These are phyloP conservation scores for Ariopsis seemanni DNA, from an alignment of 2,113 vertebrate genomes.

Conservation along the genomic window DNA sequence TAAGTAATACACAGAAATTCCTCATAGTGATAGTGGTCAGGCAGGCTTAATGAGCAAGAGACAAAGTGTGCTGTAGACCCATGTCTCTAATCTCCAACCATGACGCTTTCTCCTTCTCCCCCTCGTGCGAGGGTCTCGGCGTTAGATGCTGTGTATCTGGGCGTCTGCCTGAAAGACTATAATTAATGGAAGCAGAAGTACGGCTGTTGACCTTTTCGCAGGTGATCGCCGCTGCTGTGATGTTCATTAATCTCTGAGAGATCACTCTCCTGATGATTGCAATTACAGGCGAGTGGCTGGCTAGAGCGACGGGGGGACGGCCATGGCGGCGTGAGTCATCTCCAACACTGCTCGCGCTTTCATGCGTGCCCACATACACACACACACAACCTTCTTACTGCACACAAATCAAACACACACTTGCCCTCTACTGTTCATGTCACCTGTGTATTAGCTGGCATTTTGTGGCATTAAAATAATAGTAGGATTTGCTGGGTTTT, in stretches of 20 bases:
- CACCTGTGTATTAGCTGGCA: conserved; percentile 73
- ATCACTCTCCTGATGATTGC: conserved; percentile 66
- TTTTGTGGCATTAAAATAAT: conserved; percentile 77
- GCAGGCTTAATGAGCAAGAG: not conserved
- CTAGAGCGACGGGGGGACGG: conserved; percentile 44
- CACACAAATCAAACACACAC: conserved; percentile 60
- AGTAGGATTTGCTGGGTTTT: conserved; percentile 52
- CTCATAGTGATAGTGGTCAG: not conserved
- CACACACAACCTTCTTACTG: conserved; percentile 62
- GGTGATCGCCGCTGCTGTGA: conserved; percentile 71
- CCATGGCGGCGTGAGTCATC: conserved; percentile 45
- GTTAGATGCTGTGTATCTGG: conserved; percentile 54
- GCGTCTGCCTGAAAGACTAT: conserved; percentile 65
- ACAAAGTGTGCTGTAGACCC: conserved; percentile 9
- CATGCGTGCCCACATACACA: conserved; percentile 36
- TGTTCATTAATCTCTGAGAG: conserved; percentile 72
- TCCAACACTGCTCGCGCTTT: conserved; percentile 52
- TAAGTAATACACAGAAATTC: not conserved
- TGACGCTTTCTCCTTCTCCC: conserved; percentile 18
- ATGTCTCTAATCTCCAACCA: not conserved
- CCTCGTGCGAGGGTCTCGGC: conserved; percentile 19
- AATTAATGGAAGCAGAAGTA: conserved; percentile 75
- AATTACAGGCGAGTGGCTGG: conserved; percentile 57
- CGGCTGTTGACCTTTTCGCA: conserved; percentile 77
- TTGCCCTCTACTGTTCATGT: conserved; percentile 60